These are phyloP conservation scores for Orthosia gothica DNA, from an alignment of 2,888 invertebrate species.

Conservation along the genomic window DNA sequence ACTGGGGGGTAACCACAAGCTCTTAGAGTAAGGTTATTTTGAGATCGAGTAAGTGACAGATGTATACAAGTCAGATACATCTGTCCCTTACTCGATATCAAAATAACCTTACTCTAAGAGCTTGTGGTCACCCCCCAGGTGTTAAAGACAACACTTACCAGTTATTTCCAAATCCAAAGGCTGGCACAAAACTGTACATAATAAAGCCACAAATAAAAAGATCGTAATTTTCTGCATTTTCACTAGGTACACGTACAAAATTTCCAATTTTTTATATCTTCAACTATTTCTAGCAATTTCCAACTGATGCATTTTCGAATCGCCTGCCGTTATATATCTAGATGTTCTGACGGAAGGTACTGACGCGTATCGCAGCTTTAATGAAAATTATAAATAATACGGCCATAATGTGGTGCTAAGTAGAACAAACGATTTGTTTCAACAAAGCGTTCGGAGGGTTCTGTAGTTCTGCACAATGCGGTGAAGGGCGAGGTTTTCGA, in stretches of 20 bases:
- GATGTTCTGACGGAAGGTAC: conserved; percentile 12
- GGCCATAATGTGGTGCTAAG: conserved; percentile 65
- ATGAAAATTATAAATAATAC: conserved; percentile 73
- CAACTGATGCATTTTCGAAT: conserved; percentile 30
- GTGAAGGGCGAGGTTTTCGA: conserved; percentile 1
- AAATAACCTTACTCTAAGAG: too few relatives aligned
- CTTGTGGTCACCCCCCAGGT: too few relatives aligned
- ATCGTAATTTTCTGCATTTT: conserved; percentile 67
- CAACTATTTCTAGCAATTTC: conserved; percentile 1
- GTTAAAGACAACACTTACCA: conserved; percentile 63
- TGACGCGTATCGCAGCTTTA: conserved; percentile 72
- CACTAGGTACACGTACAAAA: neutral
- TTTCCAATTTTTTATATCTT: neutral
- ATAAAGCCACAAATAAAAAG: conserved; percentile 67
- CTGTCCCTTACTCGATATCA: too few relatives aligned
- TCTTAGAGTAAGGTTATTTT: too few relatives aligned
- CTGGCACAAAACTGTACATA: conserved; percentile 69
- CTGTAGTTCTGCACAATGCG: conserved; percentile 22
- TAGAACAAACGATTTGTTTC: conserved; percentile 61
- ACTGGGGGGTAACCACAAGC: too few relatives aligned
- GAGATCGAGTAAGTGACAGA: too few relatives aligned
- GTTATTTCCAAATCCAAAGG: conserved; percentile 71
- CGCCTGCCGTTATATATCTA: conserved; percentile 66
- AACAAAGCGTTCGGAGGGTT: conserved; percentile 57
- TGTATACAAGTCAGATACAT: too few relatives aligned